Evolutionary conservation across 2,113 vertebrate species (phyloP).

Genomic region (Oceanites oceanicus): DNA sequence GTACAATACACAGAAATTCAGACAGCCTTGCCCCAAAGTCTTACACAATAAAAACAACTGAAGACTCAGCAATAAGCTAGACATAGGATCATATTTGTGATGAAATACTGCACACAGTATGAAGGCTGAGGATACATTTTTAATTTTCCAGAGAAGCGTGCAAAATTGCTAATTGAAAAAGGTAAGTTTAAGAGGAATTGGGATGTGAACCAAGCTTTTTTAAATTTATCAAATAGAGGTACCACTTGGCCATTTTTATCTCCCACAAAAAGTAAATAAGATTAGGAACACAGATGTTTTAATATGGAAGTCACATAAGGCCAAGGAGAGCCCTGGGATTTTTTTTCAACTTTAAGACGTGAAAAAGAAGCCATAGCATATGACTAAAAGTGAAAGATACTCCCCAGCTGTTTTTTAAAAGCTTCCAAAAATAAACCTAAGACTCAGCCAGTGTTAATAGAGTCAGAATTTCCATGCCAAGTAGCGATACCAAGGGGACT

Average conservation of each 20-base stretch:
- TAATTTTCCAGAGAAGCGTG: background rate
- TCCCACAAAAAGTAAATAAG: background rate
- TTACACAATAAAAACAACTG: background rate
- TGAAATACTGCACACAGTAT: background rate
- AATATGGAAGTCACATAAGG: conserved; percentile 18
- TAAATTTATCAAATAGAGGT: background rate
- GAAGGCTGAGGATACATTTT: background rate
- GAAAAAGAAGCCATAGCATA: background rate
- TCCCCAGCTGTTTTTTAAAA: conserved; percentile 46
- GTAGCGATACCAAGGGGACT: background rate
- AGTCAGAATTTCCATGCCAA: conserved; percentile 46
- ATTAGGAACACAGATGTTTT: background rate
- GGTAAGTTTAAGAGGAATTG: background rate
- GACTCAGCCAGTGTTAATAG: background rate
- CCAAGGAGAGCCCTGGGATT: background rate
- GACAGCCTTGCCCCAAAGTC: background rate
- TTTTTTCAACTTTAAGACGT: conserved; percentile 1
- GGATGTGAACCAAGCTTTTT: background rate
- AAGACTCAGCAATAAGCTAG: background rate
- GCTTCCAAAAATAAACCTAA: conserved; percentile 39
- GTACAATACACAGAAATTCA: background rate
- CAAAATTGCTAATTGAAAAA: background rate
- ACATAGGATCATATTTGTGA: background rate
- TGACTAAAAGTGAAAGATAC: conserved; percentile 27
- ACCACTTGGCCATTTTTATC: background rate